Evolutionary conservation across 2,888 invertebrate genomes (phyloP), one percentile per base, ranked within the genome.

Genomic region (Oegoconia quadripuncta): DNA sequence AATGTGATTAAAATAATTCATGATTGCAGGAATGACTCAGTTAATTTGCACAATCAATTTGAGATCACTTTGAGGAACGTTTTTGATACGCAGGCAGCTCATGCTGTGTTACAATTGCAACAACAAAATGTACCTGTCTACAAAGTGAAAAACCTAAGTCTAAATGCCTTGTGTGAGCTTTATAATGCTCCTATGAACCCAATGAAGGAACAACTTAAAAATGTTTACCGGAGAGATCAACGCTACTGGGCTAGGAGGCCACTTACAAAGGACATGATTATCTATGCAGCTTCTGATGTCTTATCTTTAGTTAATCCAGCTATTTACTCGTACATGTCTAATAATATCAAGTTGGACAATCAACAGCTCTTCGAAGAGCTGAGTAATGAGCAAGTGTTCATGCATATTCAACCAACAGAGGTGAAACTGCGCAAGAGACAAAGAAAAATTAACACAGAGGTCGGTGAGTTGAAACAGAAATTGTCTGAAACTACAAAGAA

Each of bases 61-160:
- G 93, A 93, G 52, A 94, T 97, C 49, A 90, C 92, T 37, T 79
- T 97, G 58, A 90, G 90, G 48, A 94, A 93, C 78, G 95, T 97
- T 34, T 97, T 97, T 74, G 97, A 97, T 72, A 97, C 97, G 22
- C 97, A 95, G 90, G 94, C 95, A 23, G 97, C 97, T 27, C 96
- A 98, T 77, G 95, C 97, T 37, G 94, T 98, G 8, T 81, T 98
- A 33, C 96, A 97, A 65, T 93, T 93, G 65, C 97, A 97, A 82
- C 95, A 96, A 60, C 95, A 93, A 43, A 93, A 93, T 44, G 94
- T 95, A 59, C 97, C 97, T 22, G 95, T 97, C 34, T 96, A 97
- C 71, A 98, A 98, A 88, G 96, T 97, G 36, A 97, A 97, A 82
- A 96, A 96, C 72, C 92, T 97, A 32, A 96, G 96, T 55, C 88